These are phyloP conservation scores for Campodea augens DNA, from an alignment of 1,140 invertebrate genomes.

Conservation along the genomic window DNA sequence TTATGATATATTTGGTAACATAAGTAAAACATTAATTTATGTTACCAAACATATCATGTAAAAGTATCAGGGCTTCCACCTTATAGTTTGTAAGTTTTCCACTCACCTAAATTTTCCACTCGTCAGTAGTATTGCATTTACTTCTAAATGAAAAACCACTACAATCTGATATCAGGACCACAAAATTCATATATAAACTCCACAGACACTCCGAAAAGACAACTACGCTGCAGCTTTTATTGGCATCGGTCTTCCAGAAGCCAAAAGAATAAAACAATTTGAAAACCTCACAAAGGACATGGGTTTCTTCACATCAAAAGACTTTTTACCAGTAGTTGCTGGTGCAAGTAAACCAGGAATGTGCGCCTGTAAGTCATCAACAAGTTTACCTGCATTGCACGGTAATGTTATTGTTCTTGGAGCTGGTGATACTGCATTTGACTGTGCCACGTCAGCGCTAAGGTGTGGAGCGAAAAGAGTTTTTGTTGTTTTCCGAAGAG, in stretches of 20 bases:
- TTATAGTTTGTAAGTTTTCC: no score
- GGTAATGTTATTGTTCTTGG: conserved; percentile 88
- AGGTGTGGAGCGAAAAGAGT: conserved; percentile 84
- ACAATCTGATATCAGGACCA: no score
- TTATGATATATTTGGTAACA: no score
- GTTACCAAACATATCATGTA: no score
- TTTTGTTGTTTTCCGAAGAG: conserved; percentile 77
- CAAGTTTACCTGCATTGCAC: conserved; percentile 45
- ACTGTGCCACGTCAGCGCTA: conserved; percentile 93
- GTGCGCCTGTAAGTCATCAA: conserved; percentile 49
- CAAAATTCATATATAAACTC: neutral
- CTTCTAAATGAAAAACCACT: no score
- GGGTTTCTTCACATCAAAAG: conserved; percentile 92
- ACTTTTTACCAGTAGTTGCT: conserved; percentile 73
- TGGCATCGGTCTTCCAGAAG: conserved; percentile 83
- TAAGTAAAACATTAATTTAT: no score
- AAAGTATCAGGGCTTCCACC: no score
- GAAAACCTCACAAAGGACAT: conserved; percentile 47
- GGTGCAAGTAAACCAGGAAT: conserved; percentile 73
- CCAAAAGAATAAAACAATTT: conserved; percentile 66
- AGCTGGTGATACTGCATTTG: conserved; percentile 95
- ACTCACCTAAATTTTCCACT: no score
- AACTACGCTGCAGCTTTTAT: conserved; percentile 69
- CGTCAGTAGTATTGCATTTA: no score
- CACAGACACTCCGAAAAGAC: conserved; percentile 32